Evolutionary conservation across 2,888 invertebrate species (phyloP).

Genomic region (Ecdyonurus torrentis): DNA sequence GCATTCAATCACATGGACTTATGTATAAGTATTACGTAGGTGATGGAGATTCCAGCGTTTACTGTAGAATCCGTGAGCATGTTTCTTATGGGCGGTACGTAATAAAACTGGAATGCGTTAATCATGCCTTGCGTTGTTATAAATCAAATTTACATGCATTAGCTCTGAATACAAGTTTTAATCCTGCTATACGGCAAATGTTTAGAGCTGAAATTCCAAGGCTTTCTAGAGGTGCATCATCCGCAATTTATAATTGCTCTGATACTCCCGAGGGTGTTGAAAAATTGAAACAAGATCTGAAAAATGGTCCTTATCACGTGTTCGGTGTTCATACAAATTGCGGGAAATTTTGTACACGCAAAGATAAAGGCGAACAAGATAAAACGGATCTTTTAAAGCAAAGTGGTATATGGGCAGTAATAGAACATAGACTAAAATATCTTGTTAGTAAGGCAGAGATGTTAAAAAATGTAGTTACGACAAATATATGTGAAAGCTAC

Average conservation of each 20-base stretch:
- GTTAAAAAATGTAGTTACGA: too few species aligned
- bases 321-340: slow-evolving; percentile 10
- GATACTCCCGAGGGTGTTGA: not conserved
- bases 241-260: slow-evolving; percentile 5
- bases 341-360: not conserved
- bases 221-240: slow-evolving; percentile 6
- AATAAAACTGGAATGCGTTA: slow-evolving; percentile 8
- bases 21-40: slow-evolving; percentile 11
- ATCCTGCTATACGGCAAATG: too few species aligned
- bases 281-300: slow-evolving; percentile 3
- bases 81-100: slow-evolving; percentile 9
- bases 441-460: too few species aligned
- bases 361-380: too few species aligned
- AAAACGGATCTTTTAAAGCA: too few species aligned
- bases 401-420: too few species aligned
- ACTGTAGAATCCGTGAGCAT: slow-evolving; percentile 9
- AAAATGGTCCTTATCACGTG: slow-evolving; percentile 11
- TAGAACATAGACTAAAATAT: too few species aligned
- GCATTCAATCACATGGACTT: slow-evolving; percentile 11
- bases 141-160: slow-evolving; percentile 9
- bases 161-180: not conserved
- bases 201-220: too few species aligned
- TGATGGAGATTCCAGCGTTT: slow-evolving; percentile 14
- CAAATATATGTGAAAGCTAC: too few species aligned
- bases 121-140: slow-evolving; percentile 3